Percentiles rank a stretch among this genome's conserved stretches.
Evolutionary conservation across 2,797 vertebrate species (phyloP).

Genomic region (Pempheris klunzingeri): DNA sequence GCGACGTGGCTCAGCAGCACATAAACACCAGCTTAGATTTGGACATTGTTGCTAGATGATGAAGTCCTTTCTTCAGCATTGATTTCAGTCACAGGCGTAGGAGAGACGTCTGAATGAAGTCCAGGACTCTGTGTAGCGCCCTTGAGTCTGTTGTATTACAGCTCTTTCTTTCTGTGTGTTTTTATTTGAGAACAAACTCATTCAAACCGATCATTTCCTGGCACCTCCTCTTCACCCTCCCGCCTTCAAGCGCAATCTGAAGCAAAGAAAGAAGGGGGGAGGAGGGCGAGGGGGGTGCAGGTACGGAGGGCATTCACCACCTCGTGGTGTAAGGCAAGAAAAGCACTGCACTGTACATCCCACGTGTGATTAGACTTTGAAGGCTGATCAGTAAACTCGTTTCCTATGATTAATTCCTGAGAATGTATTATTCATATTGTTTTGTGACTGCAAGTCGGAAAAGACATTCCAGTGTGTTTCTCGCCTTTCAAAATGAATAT

Average conservation of each 20-base stretch:
- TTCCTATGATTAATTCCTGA: neutral
- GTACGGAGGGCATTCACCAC: neutral
- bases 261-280: neutral
- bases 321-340: neutral
- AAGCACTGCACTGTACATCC: neutral
- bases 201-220: too few relatives aligned
- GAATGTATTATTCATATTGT: neutral
- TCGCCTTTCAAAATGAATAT: neutral
- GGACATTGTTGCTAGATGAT: neutral
- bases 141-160: neutral
- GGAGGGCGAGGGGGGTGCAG: neutral
- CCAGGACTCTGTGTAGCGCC: neutral
- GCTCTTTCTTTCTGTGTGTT: neutral
- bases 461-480: neutral
- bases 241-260: too few relatives aligned
- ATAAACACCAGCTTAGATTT: neutral
- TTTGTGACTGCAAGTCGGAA: neutral
- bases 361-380: neutral
- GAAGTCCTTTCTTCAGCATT: neutral
- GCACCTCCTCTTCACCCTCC: too few relatives aligned
- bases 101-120: neutral
- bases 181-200: neutral
- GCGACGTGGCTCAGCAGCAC: neutral
- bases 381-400: neutral
- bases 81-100: neutral